A percentile compares a stretch with the other conserved stretches of the same genome.
phyloP scores from a whole-genome alignment of 2,113 vertebrate genomes.

The Rhadina sibilatrix region DNA sequence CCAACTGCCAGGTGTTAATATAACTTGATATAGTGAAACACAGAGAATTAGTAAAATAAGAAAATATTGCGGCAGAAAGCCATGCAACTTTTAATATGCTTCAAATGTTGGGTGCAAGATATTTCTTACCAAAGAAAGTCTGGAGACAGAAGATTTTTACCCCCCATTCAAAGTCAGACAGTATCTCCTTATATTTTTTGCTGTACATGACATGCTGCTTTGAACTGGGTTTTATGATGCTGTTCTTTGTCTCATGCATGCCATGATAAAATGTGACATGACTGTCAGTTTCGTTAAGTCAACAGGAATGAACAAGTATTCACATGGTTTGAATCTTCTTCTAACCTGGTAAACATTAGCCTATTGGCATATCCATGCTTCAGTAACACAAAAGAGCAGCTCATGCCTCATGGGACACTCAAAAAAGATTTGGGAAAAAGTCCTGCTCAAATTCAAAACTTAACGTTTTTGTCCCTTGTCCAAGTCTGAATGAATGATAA shows the following conservation, averaged over 20 bases:
- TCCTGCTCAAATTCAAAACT: background rate
- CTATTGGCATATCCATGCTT: background rate
- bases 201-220: background rate
- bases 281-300: conserved; percentile 56
- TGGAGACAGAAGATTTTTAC: background rate
- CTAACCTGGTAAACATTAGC: conserved; percentile 1
- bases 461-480: background rate
- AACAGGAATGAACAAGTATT: conserved; percentile 52
- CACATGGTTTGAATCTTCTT: conserved; percentile 27
- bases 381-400: background rate
- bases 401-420: background rate
- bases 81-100: background rate
- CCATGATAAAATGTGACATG: conserved; percentile 57
- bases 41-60: background rate
- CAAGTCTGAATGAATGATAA: background rate
- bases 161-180: background rate
- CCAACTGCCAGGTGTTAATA: background rate
- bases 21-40: background rate
- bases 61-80: background rate
- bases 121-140: background rate
- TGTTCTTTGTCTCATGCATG: conserved; percentile 19
- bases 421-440: background rate
- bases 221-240: background rate
- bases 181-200: background rate
- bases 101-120: background rate